Evolutionary conservation across 2,797 vertebrate genomes (phyloP).

Genomic region (Ptychadena robeensis): DNA sequence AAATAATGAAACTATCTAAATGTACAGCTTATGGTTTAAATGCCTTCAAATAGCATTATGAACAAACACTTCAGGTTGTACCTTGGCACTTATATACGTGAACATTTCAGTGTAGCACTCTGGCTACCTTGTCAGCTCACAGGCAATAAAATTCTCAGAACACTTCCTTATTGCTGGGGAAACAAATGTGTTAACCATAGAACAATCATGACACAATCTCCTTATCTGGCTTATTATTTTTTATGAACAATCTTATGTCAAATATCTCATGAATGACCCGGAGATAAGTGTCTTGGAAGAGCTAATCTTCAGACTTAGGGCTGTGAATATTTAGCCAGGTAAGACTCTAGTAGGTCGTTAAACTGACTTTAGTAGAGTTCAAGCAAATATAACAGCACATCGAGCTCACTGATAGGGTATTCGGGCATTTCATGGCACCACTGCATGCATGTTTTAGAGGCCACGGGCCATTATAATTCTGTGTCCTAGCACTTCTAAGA

Average conservation of each 20-base stretch:
- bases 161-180: constrained; percentile 49
- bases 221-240: constrained; percentile 41
- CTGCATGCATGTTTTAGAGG: constrained; percentile 35
- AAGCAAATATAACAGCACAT: constrained; percentile 49
- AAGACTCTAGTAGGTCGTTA: constrained; percentile 46
- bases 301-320: constrained; percentile 44
- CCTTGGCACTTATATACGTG: constrained; percentile 1
- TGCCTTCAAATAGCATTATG: not conserved
- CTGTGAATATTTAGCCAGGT: constrained; percentile 56
- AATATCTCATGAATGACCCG: constrained; percentile 41
- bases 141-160: constrained; percentile 11
- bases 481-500: constrained; percentile 56
- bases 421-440: constrained; percentile 31
- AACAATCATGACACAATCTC: not conserved
- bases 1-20: not conserved
- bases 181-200: constrained; percentile 38
- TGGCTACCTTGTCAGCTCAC: not conserved
- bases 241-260: constrained; percentile 57
- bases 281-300: constrained; percentile 33
- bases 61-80: constrained; percentile 18
- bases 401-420: constrained; percentile 54
- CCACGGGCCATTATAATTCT: constrained; percentile 33
- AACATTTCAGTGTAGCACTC: not conserved
- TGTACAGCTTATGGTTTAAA: not conserved
- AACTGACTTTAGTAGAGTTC: constrained; percentile 50